Conservation (phyloP, 2,797 vertebrate species). For the Sciurus vulgaris region DNA sequence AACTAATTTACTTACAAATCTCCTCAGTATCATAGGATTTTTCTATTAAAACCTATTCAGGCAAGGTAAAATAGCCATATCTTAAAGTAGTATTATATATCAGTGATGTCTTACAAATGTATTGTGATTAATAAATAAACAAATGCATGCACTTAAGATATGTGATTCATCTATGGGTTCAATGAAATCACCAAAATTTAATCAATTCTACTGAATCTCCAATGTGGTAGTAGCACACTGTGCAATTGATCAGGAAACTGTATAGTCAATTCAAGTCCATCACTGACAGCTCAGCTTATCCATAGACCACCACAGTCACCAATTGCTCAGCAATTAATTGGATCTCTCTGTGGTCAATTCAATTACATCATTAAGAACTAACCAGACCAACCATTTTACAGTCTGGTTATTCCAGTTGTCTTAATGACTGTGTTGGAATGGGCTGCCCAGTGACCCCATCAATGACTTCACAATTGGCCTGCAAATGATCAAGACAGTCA, state of each 20-base stretch:
- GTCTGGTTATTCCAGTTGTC: conserved; percentile 74
- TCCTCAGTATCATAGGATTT: not conserved
- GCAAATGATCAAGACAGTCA: conserved; percentile 73
- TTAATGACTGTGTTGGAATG: conserved; percentile 72
- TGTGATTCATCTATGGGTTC: not conserved
- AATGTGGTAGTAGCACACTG: not conserved
- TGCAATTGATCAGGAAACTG: not conserved
- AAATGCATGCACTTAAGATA: not conserved
- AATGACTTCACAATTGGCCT: conserved; percentile 70
- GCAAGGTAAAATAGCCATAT: not conserved
- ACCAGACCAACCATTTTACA: conserved; percentile 77
- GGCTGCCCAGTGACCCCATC: conserved; percentile 72
- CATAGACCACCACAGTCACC: conserved; percentile 61
- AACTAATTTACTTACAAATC: not conserved
- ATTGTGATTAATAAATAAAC: conserved; percentile 24
- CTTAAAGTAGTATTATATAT: conserved; percentile 56
- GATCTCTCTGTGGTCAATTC: conserved; percentile 69
- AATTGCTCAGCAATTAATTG: conserved; percentile 74
- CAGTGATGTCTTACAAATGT: not conserved
- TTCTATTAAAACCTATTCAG: conserved; percentile 17
- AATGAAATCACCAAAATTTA: conserved; percentile 40
- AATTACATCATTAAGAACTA: conserved; percentile 78
- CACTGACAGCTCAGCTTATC: conserved; percentile 36
- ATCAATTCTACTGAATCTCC: not conserved
- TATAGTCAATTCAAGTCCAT: conserved; percentile 32